A percentile compares a stretch with the other conserved stretches of the same genome.
phyloP scores from a whole-genome alignment of 2,797 vertebrate genomes.

The Dipus sagitta region DNA sequence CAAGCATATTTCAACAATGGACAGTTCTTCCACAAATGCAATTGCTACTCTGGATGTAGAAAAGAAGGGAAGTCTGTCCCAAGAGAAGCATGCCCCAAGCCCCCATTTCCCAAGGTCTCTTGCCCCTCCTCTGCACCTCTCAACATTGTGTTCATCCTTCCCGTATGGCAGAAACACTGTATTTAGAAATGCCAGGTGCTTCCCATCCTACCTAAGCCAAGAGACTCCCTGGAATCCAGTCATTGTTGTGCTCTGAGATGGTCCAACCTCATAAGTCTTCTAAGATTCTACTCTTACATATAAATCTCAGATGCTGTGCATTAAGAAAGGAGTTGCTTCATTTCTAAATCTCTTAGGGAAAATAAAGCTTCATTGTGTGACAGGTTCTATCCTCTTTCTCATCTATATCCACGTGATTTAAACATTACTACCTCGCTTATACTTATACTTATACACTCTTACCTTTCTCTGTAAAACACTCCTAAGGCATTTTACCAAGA shows the following conservation, averaged over 20 bases:
- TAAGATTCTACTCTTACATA: background rate
- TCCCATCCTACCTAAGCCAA: constrained; percentile 41
- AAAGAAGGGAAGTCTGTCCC: background rate
- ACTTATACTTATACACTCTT: background rate
- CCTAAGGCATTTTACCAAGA: background rate
- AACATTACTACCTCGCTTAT: background rate
- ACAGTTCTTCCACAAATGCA: background rate
- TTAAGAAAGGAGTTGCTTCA: background rate
- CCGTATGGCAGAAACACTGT: constrained; percentile 8
- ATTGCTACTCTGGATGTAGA: background rate
- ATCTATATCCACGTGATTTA: background rate
- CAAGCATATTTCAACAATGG: constrained; percentile 2
- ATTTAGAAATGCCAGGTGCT: constrained; percentile 70
- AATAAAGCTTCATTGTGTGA: background rate
- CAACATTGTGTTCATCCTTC: constrained; percentile 16
- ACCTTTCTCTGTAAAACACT: no score
- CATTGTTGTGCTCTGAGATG: constrained; percentile 2
- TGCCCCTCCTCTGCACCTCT: background rate
- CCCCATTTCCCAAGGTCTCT: background rate
- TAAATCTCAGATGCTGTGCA: constrained; percentile 11
- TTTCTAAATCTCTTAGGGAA: background rate
- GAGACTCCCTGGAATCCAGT: constrained; percentile 47
- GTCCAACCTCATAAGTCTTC: background rate
- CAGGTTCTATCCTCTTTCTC: background rate
- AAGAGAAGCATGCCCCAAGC: background rate